Evolutionary conservation across 2,797 vertebrate species (phyloP).

Genomic region (Epinephelus malabaricus): DNA sequence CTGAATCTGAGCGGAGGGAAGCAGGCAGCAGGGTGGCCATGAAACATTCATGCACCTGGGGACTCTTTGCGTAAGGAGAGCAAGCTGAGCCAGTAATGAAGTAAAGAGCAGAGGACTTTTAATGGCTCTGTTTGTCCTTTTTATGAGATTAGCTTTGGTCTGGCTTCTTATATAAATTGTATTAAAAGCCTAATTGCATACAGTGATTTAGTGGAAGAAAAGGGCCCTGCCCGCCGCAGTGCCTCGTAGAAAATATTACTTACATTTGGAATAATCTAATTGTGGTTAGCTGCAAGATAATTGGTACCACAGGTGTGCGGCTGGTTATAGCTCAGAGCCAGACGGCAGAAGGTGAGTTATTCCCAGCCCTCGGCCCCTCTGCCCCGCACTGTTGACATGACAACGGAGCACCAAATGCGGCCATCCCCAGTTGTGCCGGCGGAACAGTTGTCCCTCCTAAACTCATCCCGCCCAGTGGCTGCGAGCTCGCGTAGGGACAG

Average conservation of each 20-base stretch:
- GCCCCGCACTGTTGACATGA: constrained; percentile 54
- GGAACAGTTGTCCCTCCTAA: constrained; percentile 74
- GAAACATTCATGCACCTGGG: constrained; percentile 84
- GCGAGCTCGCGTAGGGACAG: constrained; percentile 56
- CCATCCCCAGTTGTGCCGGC: constrained; percentile 67
- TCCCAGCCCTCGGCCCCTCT: constrained; percentile 46
- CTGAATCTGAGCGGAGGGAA: constrained; percentile 59
- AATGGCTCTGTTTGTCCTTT: constrained; percentile 72
- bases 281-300: constrained; percentile 45
- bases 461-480: constrained; percentile 63
- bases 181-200: constrained; percentile 65
- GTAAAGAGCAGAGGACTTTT: constrained; percentile 72
- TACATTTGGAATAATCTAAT: constrained; percentile 60
- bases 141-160: constrained; percentile 68
- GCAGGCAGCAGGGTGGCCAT: constrained; percentile 76
- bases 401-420: constrained; percentile 73
- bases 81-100: constrained; percentile 77
- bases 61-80: constrained; percentile 78
- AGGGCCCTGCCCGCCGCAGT: constrained; percentile 19
- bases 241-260: constrained; percentile 47
- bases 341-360: constrained; percentile 66
- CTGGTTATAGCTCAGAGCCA: constrained; percentile 52
- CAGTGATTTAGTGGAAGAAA: constrained; percentile 45
- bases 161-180: constrained; percentile 59
- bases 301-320: constrained; percentile 64